These are phyloP conservation scores for Andricus grossulariae DNA, from an alignment of 1,140 invertebrate species.

Conservation along the genomic window DNA sequence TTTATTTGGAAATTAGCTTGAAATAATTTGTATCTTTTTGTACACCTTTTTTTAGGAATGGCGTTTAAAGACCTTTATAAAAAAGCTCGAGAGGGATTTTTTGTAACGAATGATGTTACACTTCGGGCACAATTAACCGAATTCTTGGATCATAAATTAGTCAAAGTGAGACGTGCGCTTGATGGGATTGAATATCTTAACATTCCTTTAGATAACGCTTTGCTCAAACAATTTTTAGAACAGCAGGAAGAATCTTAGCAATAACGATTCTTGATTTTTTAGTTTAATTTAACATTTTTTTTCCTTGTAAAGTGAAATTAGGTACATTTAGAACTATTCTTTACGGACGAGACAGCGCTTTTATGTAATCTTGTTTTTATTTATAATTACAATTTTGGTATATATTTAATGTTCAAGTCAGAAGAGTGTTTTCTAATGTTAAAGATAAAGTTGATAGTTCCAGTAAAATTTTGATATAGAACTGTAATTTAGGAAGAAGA, in stretches of 20 bases:
- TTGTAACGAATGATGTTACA: conserved; percentile 92
- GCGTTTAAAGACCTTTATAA: conserved; percentile 91
- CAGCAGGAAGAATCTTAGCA: conserved; percentile 65
- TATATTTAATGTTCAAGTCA: too few species aligned
- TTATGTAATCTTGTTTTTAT: too few species aligned
- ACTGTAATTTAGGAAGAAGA: too few species aligned
- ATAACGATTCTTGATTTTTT: conserved; percentile 25
- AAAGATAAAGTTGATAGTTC: too few species aligned
- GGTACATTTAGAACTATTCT: too few species aligned
- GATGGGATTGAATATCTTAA: conserved; percentile 89
- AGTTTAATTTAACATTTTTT: too few species aligned
- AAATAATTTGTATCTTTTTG: not conserved
- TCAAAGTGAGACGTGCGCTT: conserved; percentile 85
- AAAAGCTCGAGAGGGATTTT: conserved; percentile 88
- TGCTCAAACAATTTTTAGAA: conserved; percentile 87
- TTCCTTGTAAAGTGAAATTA: too few species aligned
- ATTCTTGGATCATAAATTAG: conserved; percentile 94
- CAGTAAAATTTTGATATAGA: too few species aligned
- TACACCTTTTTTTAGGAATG: conserved; percentile 80
- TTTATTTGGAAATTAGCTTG: not conserved
- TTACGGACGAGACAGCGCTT: too few species aligned
- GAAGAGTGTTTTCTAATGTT: too few species aligned
- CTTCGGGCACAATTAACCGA: conserved; percentile 92
- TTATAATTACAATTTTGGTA: too few species aligned
- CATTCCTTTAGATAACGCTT: conserved; percentile 85